Conservation (phyloP, 2,888 invertebrate genomes). For the Dusona sp. region DNA sequence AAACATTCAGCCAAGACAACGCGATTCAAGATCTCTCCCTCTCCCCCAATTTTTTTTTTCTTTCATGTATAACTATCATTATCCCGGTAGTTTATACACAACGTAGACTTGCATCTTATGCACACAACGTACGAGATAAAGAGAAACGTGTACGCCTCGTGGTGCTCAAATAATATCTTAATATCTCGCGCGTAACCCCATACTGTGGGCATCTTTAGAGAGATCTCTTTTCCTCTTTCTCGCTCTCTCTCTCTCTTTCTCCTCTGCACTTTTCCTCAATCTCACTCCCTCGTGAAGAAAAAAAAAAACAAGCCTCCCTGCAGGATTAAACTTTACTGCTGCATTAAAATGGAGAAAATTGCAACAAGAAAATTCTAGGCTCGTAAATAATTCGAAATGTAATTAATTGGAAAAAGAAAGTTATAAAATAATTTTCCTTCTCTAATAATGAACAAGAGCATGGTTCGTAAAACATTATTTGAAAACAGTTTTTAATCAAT, state of each 20-base stretch:
- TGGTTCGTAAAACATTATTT: background rate
- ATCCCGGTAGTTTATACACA: constrained; percentile 68
- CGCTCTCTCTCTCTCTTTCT: background rate
- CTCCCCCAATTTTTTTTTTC: background rate
- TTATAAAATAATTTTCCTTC: background rate
- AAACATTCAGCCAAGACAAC: constrained; percentile 43
- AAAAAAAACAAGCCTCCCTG: constrained; percentile 17
- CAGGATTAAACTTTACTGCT: constrained; percentile 50
- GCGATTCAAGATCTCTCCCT: constrained; percentile 22
- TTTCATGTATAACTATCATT: constrained; percentile 75
- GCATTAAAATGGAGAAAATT: constrained; percentile 58
- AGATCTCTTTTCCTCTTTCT: background rate
- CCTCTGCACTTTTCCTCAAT: constrained; percentile 6
- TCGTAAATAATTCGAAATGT: constrained; percentile 47
- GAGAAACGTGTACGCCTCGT: constrained; percentile 71
- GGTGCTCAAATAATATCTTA: constrained; percentile 70
- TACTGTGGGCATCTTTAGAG: constrained; percentile 49
- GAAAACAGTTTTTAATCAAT: background rate
- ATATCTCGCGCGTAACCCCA: constrained; percentile 66
- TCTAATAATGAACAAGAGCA: background rate
- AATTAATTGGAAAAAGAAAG: constrained; percentile 37
- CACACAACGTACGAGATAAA: constrained; percentile 63
- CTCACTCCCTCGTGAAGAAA: background rate
- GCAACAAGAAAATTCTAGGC: constrained; percentile 49
- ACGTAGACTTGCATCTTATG: constrained; percentile 63